phyloP scores from a whole-genome alignment of 53 echinoderm and acorn worm species.

The Glandiceps talaboti region DNA sequence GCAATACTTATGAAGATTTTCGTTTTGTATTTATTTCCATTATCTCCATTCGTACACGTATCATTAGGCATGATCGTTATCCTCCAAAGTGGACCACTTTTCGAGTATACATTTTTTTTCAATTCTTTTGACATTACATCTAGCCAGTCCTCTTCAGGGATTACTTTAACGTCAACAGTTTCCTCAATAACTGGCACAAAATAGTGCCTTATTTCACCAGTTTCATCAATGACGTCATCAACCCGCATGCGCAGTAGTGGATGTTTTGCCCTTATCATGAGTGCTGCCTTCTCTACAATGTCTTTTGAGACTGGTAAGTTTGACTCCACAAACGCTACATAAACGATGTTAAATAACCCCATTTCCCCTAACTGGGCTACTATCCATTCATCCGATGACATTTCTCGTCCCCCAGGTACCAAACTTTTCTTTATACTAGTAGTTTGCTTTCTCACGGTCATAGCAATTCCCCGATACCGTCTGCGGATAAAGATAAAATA shows the following conservation, averaged over 20 bases:
- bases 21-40: neutral
- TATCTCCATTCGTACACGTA: neutral
- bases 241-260: neutral
- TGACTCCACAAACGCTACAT: neutral
- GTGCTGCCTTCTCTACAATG: neutral
- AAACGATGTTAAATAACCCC: neutral
- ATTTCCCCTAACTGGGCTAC: neutral
- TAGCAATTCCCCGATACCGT: no score
- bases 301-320: neutral
- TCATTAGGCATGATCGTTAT: neutral
- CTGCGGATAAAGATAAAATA: no score
- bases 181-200: neutral
- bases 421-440: no score
- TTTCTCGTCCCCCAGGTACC: neutral
- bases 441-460: no score
- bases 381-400: neutral
- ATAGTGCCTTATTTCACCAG: neutral
- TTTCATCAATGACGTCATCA: neutral
- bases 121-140: neutral
- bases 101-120: neutral
- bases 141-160: neutral
- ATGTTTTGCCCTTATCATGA: neutral
- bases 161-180: neutral
- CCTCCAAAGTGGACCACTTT: neutral
- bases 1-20: neutral